Evolutionary conservation across 2,888 invertebrate species (phyloP).

Genomic region (Athalia rosae): DNA sequence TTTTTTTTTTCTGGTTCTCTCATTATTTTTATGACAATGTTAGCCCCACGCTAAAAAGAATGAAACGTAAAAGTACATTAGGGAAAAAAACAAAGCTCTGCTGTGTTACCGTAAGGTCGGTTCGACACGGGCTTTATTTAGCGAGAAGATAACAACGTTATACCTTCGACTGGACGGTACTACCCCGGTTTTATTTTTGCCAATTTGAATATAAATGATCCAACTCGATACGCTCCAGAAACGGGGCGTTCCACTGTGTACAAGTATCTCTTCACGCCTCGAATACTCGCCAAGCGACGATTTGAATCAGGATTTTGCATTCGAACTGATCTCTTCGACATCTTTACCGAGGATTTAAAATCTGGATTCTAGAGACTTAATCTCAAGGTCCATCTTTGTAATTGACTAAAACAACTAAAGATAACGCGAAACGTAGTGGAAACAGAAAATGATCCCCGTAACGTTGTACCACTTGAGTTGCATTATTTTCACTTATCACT

Average conservation of each 20-base stretch:
- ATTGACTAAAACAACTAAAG: background rate
- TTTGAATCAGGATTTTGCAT: conserved; percentile 4
- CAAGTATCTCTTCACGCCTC: background rate
- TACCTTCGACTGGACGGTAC: conserved; percentile 16
- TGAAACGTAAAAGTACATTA: background rate
- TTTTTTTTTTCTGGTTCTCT: too few relatives aligned
- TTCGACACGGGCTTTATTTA: background rate
- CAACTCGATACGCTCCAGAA: background rate
- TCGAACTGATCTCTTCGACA: background rate
- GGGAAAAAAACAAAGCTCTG: too few relatives aligned
- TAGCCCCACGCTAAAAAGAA: too few relatives aligned
- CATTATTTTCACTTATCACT: too few relatives aligned
- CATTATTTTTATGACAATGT: background rate
- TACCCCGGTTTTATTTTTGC: conserved; percentile 37
- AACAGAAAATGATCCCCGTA: background rate
- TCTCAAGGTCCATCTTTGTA: background rate
- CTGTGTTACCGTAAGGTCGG: background rate
- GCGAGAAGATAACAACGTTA: background rate
- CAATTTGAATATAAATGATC: conserved; percentile 40
- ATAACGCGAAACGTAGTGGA: background rate
- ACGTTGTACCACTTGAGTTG: too few relatives aligned
- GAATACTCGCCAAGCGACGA: background rate
- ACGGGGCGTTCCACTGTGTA: background rate
- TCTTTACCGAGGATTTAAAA: background rate
- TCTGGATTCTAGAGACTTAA: background rate